A percentile compares a stretch with the other conserved stretches of the same genome.
Evolutionary conservation across 2,113 vertebrate species (phyloP).

Genomic region (Cinclus cinclus): DNA sequence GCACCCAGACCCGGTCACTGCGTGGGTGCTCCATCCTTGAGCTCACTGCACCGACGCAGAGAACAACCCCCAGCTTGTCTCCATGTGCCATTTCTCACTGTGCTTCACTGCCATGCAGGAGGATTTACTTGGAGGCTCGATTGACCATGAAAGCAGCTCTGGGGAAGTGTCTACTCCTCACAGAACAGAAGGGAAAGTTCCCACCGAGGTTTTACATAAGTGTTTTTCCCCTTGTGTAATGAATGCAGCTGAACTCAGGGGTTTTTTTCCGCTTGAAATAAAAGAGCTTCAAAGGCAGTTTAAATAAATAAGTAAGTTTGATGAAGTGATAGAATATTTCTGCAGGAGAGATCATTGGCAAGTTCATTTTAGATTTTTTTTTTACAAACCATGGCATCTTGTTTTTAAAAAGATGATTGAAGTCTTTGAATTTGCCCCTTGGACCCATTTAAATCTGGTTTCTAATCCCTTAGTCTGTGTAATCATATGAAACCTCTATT

Average conservation of each 20-base stretch:
- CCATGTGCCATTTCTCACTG: neutral
- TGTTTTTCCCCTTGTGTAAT: conserved; percentile 44
- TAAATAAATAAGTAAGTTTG: conserved; percentile 67
- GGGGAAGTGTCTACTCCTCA: neutral
- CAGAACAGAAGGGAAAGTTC: conserved; percentile 29
- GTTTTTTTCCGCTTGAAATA: conserved; percentile 1
- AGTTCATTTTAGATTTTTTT: conserved; percentile 49
- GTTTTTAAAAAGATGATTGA: conserved; percentile 58
- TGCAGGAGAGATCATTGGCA: conserved; percentile 49
- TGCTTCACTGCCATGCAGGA: neutral
- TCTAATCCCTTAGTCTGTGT: conserved; percentile 62
- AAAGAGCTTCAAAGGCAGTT: conserved; percentile 67
- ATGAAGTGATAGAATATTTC: conserved; percentile 70
- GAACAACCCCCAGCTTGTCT: neutral
- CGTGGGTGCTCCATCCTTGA: neutral
- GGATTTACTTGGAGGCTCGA: neutral
- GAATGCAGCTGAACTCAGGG: neutral
- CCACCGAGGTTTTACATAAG: conserved; percentile 3
- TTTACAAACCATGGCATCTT: conserved; percentile 33
- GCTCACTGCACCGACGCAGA: neutral
- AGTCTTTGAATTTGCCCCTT: conserved; percentile 67
- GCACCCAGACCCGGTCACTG: fast-evolving
- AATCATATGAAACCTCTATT: conserved; percentile 63
- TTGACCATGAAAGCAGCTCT: neutral
- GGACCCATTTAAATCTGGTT: conserved; percentile 69